These are phyloP conservation scores for Meloidogyne exigua DNA, from an alignment of 1,140 invertebrate genomes.

Conservation along the genomic window DNA sequence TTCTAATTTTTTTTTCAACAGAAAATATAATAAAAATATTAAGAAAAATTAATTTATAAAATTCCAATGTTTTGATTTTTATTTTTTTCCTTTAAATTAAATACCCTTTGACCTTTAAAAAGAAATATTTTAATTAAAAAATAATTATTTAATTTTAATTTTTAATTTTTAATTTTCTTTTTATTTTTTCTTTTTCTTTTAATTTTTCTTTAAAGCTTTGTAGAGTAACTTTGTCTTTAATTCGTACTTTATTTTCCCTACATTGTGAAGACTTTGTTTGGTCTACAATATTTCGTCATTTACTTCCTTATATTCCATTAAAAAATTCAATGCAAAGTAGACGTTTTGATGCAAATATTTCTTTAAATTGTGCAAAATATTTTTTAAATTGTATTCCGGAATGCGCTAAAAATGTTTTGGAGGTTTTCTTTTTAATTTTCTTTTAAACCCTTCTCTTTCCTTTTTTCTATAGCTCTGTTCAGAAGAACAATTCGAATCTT, in stretches of 20 bases:
- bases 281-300: conserved; percentile 81
- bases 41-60: too few species aligned
- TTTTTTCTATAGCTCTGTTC: conserved; percentile 37
- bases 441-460: not conserved
- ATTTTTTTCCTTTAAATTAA: too few species aligned
- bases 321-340: conserved; percentile 67
- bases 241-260: conserved; percentile 83
- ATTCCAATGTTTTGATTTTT: too few species aligned
- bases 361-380: conserved; percentile 73
- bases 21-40: too few species aligned
- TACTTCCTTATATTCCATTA: conserved; percentile 84
- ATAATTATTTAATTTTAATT: too few species aligned
- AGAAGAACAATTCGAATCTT: conserved; percentile 35
- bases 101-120: too few species aligned
- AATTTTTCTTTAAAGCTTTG: conserved; percentile 71
- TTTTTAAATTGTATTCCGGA: conserved; percentile 78
- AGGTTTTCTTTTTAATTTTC: conserved; percentile 37
- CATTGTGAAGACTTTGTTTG: conserved; percentile 97
- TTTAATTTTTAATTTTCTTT: not conserved
- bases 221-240: conserved; percentile 82
- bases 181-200: not conserved
- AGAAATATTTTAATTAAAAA: too few species aligned
- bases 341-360: conserved; percentile 78
- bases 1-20: too few species aligned
- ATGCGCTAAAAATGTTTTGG: conserved; percentile 62